Conservation (phyloP, 2,113 vertebrate species). For the Xiphorhynchus elegans region DNA sequence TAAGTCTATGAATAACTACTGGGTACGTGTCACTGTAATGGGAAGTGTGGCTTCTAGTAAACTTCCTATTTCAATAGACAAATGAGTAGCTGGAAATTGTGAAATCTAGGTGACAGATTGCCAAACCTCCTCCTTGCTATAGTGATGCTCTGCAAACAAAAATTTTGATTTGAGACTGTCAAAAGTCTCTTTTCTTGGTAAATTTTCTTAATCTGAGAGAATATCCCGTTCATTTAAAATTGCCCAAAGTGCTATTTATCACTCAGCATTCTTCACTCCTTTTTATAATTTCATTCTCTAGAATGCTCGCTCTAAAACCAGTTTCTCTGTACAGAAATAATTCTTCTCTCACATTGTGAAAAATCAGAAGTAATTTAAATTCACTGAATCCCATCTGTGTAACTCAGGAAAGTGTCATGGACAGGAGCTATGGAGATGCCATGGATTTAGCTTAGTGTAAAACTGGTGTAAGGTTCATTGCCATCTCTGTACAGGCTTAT, state of each 20-base stretch:
- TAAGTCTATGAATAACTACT: not conserved
- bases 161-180: not conserved
- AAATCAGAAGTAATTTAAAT: not conserved
- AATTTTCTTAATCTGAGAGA: not conserved
- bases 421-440: not conserved
- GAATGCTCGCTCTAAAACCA: not conserved
- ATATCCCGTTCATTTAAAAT: not conserved
- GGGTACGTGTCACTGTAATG: not conserved
- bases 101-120: slow-evolving; percentile 21
- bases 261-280: not conserved
- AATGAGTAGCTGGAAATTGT: not conserved
- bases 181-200: not conserved
- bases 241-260: not conserved
- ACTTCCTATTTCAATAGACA: not conserved
- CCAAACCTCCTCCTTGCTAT: not conserved
- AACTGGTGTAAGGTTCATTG: not conserved
- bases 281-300: not conserved
- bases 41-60: not conserved
- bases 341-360: not conserved
- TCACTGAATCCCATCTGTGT: not conserved
- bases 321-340: not conserved
- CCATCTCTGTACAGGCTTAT: not conserved
- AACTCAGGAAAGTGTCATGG: not conserved
- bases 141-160: not conserved
- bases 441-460: not conserved